Conservation (phyloP, 2,797 vertebrate genomes). For the Phataginus tetradactyla region DNA sequence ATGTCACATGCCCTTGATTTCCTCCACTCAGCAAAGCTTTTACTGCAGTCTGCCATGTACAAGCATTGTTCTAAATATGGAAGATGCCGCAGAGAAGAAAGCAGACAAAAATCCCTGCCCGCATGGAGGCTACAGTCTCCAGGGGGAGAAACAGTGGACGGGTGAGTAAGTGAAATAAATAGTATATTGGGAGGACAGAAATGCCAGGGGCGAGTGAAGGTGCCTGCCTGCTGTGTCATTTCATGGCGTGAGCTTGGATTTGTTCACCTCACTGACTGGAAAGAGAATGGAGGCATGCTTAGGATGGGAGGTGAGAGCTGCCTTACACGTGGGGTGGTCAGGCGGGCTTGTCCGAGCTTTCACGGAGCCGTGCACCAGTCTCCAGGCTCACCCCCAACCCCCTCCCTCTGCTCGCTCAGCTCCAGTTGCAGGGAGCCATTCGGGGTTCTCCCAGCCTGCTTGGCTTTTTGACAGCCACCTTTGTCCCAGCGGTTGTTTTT, state of each 20-base stretch:
- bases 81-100: not conserved
- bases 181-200: not conserved
- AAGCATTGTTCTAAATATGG: not conserved
- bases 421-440: not conserved
- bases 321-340: fast-evolving
- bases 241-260: no score
- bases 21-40: not conserved
- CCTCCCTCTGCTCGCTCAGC: not conserved
- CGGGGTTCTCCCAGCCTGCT: not conserved
- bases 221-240: not conserved
- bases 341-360: not conserved
- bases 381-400: not conserved
- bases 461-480: not conserved
- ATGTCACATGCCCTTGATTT: not conserved
- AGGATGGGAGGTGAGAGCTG: not conserved
- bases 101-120: not conserved
- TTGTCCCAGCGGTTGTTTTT: not conserved
- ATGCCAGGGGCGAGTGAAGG: not conserved
- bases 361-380: not conserved
- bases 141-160: no score
- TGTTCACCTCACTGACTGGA: not conserved
- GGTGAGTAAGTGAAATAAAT: not conserved
- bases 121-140: not conserved
- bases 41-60: fast-evolving
- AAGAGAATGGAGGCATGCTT: not conserved